Conservation (phyloP, 2,888 invertebrate species). For the Torymus tubicola region DNA sequence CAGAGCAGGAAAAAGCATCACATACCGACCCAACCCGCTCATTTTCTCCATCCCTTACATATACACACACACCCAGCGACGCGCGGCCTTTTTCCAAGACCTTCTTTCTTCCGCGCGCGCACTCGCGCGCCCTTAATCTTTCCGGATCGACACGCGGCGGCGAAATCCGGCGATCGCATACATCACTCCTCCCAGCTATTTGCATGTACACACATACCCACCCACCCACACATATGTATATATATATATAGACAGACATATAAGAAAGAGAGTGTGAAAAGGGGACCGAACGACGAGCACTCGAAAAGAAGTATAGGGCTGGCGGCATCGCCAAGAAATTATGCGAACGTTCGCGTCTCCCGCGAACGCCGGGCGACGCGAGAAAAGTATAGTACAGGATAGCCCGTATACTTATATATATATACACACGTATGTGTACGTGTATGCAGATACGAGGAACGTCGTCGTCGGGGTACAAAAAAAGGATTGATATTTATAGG, state of each 20-base stretch:
- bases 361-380: constrained; percentile 61
- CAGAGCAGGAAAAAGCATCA: too few species aligned
- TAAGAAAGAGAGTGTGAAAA: constrained; percentile 5
- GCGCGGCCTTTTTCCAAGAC: neutral
- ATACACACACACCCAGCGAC: too few species aligned
- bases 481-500: constrained; percentile 25
- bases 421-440: neutral
- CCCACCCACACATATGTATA: too few species aligned
- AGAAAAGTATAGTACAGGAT: neutral
- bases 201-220: neutral
- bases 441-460: constrained; percentile 10
- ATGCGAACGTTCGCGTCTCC: constrained; percentile 67
- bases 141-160: neutral
- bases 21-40: too few species aligned
- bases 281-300: constrained; percentile 48
- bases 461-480: neutral
- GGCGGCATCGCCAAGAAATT: constrained; percentile 67
- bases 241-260: too few species aligned
- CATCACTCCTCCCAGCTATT: constrained; percentile 27
- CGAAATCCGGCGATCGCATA: constrained; percentile 33
- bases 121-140: constrained; percentile 6
- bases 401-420: too few species aligned
- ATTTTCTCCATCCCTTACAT: too few species aligned
- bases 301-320: constrained; percentile 68
- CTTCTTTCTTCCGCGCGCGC: constrained; percentile 8